Percentiles rank a stretch among this genome's conserved stretches.
These are phyloP conservation scores for Macrostomum lignano DNA, from an alignment of 1,140 invertebrate genomes.

Conservation along the genomic window DNA sequence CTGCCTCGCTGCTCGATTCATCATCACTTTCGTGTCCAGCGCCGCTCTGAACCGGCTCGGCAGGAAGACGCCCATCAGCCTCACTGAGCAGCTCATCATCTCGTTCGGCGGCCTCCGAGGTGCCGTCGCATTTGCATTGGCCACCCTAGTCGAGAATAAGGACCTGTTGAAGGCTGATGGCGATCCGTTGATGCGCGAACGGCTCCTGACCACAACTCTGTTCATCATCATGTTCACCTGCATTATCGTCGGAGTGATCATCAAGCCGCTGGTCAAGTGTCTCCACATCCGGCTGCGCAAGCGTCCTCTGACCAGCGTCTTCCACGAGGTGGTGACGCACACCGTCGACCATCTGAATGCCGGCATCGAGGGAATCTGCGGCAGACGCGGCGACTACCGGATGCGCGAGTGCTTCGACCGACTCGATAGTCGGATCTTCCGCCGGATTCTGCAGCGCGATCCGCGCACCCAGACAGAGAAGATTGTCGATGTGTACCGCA, in stretches of 20 bases:
- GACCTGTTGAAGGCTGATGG: constrained; percentile 8
- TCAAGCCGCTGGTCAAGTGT: constrained; percentile 75
- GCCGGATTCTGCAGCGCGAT: neutral
- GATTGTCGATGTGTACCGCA: constrained; percentile 1
- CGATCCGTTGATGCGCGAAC: constrained; percentile 13
- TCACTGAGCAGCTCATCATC: constrained; percentile 84
- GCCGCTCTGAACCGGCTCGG: constrained; percentile 60
- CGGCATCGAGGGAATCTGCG: constrained; percentile 68
- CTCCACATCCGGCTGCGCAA: constrained; percentile 54
- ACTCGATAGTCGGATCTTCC: neutral
- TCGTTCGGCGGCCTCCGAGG: constrained; percentile 83
- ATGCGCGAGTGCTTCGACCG: neutral
- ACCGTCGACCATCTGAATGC: constrained; percentile 83
- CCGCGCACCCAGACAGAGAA: neutral
- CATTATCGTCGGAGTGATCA: constrained; percentile 64
- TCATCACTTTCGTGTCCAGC: constrained; percentile 46
- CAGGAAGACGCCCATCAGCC: constrained; percentile 29
- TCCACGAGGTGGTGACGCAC: neutral
- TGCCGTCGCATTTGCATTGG: constrained; percentile 83
- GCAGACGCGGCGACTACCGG: constrained; percentile 59
- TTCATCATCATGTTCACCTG: constrained; percentile 93
- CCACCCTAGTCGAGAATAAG: constrained; percentile 47
- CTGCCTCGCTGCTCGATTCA: constrained; percentile 63
- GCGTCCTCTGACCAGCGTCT: neutral
- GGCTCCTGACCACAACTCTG: constrained; percentile 81